Evolutionary conservation across 2,113 vertebrate genomes (phyloP).

Genomic region (Corydoras sp.): DNA sequence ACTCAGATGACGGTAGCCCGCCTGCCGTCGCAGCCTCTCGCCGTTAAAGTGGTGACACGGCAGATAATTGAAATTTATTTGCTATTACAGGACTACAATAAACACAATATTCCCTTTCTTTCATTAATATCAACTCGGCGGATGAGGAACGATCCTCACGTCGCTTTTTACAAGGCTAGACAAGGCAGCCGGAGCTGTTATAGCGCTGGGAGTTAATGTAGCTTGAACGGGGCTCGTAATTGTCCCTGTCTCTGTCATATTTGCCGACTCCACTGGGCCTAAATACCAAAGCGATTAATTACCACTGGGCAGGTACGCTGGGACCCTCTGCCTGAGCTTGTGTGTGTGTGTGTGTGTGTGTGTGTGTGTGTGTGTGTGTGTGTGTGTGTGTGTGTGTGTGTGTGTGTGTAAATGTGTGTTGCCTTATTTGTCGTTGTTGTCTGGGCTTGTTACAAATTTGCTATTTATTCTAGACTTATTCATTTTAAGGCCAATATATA

Average conservation of each 20-base stretch:
- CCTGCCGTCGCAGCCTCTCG: constrained; percentile 62
- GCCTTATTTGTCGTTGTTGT: neutral
- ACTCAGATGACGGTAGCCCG: constrained; percentile 10
- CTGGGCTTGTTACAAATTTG: too few species aligned
- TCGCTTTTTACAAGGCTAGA: constrained; percentile 89
- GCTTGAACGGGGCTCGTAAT: constrained; percentile 97
- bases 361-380: neutral
- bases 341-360: neutral
- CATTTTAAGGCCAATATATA: too few species aligned
- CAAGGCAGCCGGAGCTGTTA: constrained; percentile 80
- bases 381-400: neutral
- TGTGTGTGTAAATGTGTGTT: neutral
- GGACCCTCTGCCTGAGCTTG: constrained; percentile 47
- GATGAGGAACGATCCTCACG: constrained; percentile 80
- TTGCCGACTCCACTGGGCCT: constrained; percentile 95
- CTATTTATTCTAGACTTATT: too few species aligned
- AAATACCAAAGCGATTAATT: constrained; percentile 99
- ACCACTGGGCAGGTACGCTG: constrained; percentile 85
- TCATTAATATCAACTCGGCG: constrained; percentile 82
- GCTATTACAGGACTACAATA: constrained; percentile 88
- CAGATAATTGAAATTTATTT: constrained; percentile 97
- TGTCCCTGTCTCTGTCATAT: constrained; percentile 99
- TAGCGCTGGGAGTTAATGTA: constrained; percentile 97
- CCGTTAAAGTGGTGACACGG: constrained; percentile 83
- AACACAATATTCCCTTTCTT: constrained; percentile 86